Percentiles rank a stretch among this genome's conserved stretches.
Conservation (phyloP, 2,113 vertebrate species). For the Panthera leo region DNA sequence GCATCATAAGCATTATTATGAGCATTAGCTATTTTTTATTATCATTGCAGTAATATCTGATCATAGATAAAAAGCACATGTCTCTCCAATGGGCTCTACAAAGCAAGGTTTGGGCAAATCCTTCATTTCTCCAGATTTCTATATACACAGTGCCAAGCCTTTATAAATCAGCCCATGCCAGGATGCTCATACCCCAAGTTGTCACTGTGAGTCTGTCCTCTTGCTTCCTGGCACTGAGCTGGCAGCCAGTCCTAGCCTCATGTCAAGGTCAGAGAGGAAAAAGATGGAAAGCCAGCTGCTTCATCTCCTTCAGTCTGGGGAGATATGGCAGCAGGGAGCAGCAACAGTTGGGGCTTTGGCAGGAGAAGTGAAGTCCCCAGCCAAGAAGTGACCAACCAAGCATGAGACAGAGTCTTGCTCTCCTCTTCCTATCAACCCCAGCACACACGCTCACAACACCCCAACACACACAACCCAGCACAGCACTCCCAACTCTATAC, state of each 20-base stretch:
- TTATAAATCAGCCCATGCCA: background rate
- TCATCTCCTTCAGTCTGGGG: background rate
- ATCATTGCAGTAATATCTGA: background rate
- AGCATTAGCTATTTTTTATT: background rate
- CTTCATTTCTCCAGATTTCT: constrained; percentile 32
- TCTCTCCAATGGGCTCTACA: background rate
- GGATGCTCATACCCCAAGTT: background rate
- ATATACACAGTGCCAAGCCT: background rate
- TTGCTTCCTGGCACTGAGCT: constrained; percentile 4
- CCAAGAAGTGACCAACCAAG: constrained; percentile 12
- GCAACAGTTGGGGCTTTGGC: constrained; percentile 38
- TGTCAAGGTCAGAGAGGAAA: constrained; percentile 33
- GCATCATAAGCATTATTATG: background rate
- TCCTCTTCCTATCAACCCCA: constrained; percentile 1
- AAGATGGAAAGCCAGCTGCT: background rate
- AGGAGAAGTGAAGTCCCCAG: background rate
- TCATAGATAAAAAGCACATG: background rate
- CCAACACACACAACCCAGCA: background rate
- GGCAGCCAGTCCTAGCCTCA: background rate
- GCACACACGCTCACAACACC: background rate
- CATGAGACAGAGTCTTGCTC: background rate
- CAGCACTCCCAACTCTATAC: background rate
- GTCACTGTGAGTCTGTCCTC: background rate
- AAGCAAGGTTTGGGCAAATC: constrained; percentile 1
- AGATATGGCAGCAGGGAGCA: background rate